Conservation (phyloP, 2,888 invertebrate genomes). For the Lepidocyrtoides sp. region DNA sequence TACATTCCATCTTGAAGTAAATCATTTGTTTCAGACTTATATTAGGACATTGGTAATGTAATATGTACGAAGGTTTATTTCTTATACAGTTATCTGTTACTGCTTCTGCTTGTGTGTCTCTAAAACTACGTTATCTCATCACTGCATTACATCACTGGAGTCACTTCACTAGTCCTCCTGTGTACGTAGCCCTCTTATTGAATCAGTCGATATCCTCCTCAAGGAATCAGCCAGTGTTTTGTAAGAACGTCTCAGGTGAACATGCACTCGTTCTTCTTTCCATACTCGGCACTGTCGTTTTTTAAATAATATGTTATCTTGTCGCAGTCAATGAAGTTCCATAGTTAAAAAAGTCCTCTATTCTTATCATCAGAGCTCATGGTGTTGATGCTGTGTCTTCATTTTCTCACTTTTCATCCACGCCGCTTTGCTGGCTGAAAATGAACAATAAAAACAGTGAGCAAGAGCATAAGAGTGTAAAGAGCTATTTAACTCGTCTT, state of each 20-base stretch:
- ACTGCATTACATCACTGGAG: conserved; percentile 34
- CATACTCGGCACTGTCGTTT: neutral
- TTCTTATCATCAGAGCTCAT: neutral
- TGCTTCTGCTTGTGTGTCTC: neutral
- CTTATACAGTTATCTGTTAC: neutral
- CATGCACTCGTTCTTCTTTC: neutral
- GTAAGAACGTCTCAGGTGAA: conserved; percentile 26
- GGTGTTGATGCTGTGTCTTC: neutral
- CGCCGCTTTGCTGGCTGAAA: neutral
- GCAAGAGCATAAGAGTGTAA: neutral
- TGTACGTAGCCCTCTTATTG: neutral
- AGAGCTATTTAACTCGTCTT: neutral
- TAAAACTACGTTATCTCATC: conserved; percentile 27
- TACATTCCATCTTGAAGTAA: conserved; percentile 56
- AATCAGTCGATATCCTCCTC: conserved; percentile 63
- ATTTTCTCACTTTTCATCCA: neutral
- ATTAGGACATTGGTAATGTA: neutral
- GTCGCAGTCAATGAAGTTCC: neutral
- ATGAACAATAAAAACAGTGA: conserved; percentile 18
- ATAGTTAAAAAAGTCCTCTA: neutral
- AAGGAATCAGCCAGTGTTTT: neutral
- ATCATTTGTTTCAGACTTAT: conserved; percentile 7
- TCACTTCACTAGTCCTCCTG: conserved; percentile 10
- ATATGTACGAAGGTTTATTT: neutral
- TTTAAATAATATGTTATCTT: too few species aligned